Evolutionary conservation across 2,888 invertebrate species (phyloP), one percentile per base, ranked within the genome.

Genomic region (Drosophila testacea): DNA sequence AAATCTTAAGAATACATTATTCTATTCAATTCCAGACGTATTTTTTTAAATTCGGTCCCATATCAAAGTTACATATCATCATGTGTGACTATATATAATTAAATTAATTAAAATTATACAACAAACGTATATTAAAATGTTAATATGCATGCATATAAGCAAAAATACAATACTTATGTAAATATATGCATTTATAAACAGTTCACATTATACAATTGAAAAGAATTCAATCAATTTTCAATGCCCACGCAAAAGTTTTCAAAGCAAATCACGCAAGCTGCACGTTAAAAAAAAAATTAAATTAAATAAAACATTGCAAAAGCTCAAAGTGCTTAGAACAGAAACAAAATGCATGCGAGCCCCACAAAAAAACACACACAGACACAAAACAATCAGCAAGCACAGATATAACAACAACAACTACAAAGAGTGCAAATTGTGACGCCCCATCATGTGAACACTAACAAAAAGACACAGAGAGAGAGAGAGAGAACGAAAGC

Each of bases 291-390:
- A 48, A 32, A 46, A 46, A 44, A 46, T 7, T 13, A 32, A 44
- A 44, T 9, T 4, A 6, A 44, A 36, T 44, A 36, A 32, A 44
- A 34, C n/a, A 42, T 32, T 42, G 52, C 47, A 69, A 73, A 81
- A 81, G 77, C 83, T 82, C 56, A 57, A 73, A 73, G 70, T 52
- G 67, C 62, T 54, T 68, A 78, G 77, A 81, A 79, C 57, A 72
- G 68, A 73, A 71, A 66, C 71, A 65, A 73, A 71, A 66, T 73
- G 67, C 73, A 77, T 68, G 50, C 73, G 54, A 65, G 47, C 50
- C 38, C 44, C 50, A 64, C 51, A 77, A 60, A 57, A 28, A 59
- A 48, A 55, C 65, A 55, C 34, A 16, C 4, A 57, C 16, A 50
- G 62, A 44, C 47, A 59, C 50, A 63, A 55, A 62, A 60, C 60